Conservation (phyloP, 2,797 vertebrate species). For the Threskiornis aethiopicus region DNA sequence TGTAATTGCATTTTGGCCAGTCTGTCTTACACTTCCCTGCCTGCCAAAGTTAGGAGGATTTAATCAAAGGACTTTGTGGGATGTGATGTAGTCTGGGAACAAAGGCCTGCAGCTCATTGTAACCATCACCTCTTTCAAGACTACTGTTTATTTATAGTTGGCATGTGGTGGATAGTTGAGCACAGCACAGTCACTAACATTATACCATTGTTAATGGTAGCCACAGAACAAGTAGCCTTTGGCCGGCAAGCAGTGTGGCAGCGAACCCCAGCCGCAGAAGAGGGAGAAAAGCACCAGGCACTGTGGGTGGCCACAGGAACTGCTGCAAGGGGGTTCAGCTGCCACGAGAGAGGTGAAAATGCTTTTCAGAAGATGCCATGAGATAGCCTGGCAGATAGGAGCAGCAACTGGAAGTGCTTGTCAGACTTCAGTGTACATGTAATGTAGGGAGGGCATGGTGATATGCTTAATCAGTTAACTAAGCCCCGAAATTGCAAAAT, state of each 20-base stretch:
- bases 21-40: background rate
- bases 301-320: background rate
- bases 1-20: background rate
- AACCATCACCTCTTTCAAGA: background rate
- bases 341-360: background rate
- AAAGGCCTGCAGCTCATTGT: background rate
- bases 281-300: background rate
- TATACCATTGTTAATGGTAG: background rate
- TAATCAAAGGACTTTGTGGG: background rate
- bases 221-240: background rate
- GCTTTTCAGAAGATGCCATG: background rate
- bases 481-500: background rate
- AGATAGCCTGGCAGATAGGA: background rate
- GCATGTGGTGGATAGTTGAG: background rate
- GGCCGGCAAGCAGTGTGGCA: background rate
- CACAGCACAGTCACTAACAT: background rate
- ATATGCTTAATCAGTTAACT: background rate
- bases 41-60: background rate
- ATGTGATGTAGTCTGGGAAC: background rate
- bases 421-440: background rate
- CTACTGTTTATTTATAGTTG: background rate
- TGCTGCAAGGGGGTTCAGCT: background rate
- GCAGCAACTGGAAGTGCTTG: background rate
- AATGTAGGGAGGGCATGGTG: background rate
- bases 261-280: background rate